Evolutionary conservation across 2,888 invertebrate species (phyloP), one percentile per base, ranked within the genome.

Genomic region (Dasysyrphus tricinctus): DNA sequence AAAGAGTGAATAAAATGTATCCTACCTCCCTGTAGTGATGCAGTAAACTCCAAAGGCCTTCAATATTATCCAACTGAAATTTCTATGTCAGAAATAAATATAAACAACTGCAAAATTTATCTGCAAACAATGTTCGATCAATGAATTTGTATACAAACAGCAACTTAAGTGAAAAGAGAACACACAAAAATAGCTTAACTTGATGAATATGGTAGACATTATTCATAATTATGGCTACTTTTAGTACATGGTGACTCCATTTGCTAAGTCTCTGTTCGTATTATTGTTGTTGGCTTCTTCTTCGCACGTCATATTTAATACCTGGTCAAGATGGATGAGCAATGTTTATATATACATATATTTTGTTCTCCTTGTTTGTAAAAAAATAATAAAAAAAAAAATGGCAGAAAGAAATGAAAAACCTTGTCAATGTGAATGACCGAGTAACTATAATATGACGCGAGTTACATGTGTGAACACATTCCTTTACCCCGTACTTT

Each of bases 401-500:
- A 59, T 54, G 42, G 37, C 54, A 47, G n/a, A 69, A 61, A 73
- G 44, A 59, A 8, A 76, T 70, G 49, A 57, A 72, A 72, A 72
- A 77, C 34, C 56, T 78, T 67, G 59, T 61, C 82, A 79, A 76
- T 72, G 86, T 86, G 86, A 86, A 86, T 82, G 86, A 86, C 86
- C 86, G 86, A 78, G 61, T 82, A 86, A 82, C 74, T 86, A 67
- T 34, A 86, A 86, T 82, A 79, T 78, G 82, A 75, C 73, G 81
- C 74, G 67, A 77, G 74, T 82, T 82, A 75, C 82, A 86, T 86
- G 78, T 79, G 81, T 74, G 56, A 61, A 81, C 59, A 54, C 39
- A 81, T 65, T 69, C 49, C 61, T 44, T 49, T 75, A n/a, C 34
- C 44, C 56, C 63, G 8, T 29, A 5, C 34, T 9, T 19, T 16